Base-by-base conservation (phyloP, 2,113 vertebrate species). In the Hirundichthys speculiger region DNA sequence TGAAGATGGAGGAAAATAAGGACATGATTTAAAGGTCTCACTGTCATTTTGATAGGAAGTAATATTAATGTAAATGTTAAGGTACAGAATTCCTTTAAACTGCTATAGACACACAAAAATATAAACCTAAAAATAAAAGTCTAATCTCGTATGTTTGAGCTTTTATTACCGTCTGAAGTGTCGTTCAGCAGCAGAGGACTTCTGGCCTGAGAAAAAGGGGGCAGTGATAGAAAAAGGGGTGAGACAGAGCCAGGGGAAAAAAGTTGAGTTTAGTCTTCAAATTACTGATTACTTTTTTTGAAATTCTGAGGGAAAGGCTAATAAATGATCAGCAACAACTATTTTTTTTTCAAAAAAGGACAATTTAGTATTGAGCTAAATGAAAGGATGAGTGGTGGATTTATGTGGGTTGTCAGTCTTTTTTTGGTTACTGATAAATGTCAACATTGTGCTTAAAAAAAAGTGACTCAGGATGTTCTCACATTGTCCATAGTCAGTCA, bases 131-230 rank as follows among this genome's bases (percentile, higher is more conserved):
- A n/a, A n/a, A n/a, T n/a, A 52, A 25, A 41, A 0, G 9, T 14
- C 1, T 69, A n/a, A 15, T 64, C 16, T 39, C 18, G 10, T 13
- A 47, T 18, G 2, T 52, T 3, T 21, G 24, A 47, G 20, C 2
- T 21, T 41, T 0, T 21, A 48, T 85, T 88, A 93, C 92, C 92
- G 88, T 83, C 69, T 86, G 45, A 69, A 73, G 19, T 67, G 24
- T 0, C 51, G 51, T 27, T 92, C 90, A 49, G 34, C 61, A n/a
- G 21, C 51, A 48, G 67, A 54, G 3, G 83, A 82, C 77, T 83
- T 92, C 41, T 92, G 92, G n/a, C 90, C 92, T 93, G 64, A 21
- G 51, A 54, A 24, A 24, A 13, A 18, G 1, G 51, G 18, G 14
- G 2, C 16, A 11, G 18, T 16, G 4, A 47, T n/a, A 1, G 18